Base-by-base conservation (phyloP, 1,140 invertebrate genomes). In the Drosophila tristis region DNA sequence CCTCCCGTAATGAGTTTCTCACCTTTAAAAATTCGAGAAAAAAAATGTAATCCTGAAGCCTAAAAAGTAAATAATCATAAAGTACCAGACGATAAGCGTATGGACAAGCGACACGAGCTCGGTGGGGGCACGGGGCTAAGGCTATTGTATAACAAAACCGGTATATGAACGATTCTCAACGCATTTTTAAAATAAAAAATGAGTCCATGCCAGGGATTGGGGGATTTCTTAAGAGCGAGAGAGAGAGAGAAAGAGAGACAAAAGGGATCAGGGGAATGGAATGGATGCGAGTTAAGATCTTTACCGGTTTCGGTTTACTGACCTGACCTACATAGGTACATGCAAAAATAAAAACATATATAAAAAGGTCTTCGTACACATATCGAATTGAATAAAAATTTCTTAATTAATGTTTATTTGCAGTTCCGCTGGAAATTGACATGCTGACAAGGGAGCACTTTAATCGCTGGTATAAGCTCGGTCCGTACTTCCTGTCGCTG, bases 391-490 rank as follows among this genome's bases (percentile, higher is more conserved):
- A 25, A 29, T 42, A 61, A 45, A 59, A 48, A n/a, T 45, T 60
- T 29, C 39, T 66, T 42, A 66, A 72, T 74, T 58, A 71, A 78
- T 49, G 61, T 68, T 45, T 49, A 66, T 72, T 78, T 78, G 43
- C 70, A 98, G 97, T 98, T 95, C 97, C 97, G 25, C 93, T 95
- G 70, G 97, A 98, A 93, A 94, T 98, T 90, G 95, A 96, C 42
- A 95, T 98, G 60, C 94, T 99, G 80, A 95, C 95, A 61, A 93
- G 97, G 74, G 98, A 99, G 92, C 97, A 98, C 92, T 96, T 98
- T 64, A 99, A 99, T 92, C 95, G 96, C 80, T 99, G 98, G 98
- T 99, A 98, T 92, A 96, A 95, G 65, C 93, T 98, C 29, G 96
- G 95, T 42, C 97, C 97, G 0, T 99, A 98, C 91, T 96, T 98